phyloP scores from a whole-genome alignment of 2,113 vertebrate genomes.

The Benitochromis conjunctus region DNA sequence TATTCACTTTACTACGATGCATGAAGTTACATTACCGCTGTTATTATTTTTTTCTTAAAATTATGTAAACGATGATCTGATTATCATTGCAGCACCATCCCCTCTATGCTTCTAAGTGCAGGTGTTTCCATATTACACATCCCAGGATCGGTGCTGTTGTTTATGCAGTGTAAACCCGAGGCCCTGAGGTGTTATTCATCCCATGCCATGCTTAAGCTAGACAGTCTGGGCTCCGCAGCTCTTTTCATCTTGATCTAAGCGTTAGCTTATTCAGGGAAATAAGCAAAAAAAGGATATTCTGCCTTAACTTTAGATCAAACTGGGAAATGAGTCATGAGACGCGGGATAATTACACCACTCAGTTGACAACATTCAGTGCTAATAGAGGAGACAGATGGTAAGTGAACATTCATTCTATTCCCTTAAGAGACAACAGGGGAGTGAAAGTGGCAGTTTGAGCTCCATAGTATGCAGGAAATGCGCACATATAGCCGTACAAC shows the following conservation, averaged over 20 bases:
- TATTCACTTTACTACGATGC: neutral
- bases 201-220: slow-evolving; percentile 4
- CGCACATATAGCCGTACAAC: neutral
- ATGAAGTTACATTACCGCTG: neutral
- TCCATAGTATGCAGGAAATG: neutral
- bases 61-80: neutral
- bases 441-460: slow-evolving; percentile 10
- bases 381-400: slow-evolving; percentile 55
- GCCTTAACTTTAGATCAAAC: slow-evolving; percentile 53
- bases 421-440: slow-evolving; percentile 22
- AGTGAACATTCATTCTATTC: slow-evolving; percentile 44
- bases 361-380: slow-evolving; percentile 31
- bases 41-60: neutral
- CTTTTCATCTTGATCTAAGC: slow-evolving; percentile 40
- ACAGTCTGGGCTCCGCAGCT: neutral
- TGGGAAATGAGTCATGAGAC: slow-evolving; percentile 48
- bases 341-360: slow-evolving; percentile 37
- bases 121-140: neutral
- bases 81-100: neutral
- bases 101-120: neutral
- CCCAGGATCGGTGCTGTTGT: neutral
- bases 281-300: slow-evolving; percentile 45
- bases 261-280: slow-evolving; percentile 31
- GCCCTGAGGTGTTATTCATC: slow-evolving; percentile 19
- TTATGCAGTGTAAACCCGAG: slow-evolving; percentile 1